Evolutionary conservation across 2,888 invertebrate species (phyloP).

Genomic region (Luperina testacea): DNA sequence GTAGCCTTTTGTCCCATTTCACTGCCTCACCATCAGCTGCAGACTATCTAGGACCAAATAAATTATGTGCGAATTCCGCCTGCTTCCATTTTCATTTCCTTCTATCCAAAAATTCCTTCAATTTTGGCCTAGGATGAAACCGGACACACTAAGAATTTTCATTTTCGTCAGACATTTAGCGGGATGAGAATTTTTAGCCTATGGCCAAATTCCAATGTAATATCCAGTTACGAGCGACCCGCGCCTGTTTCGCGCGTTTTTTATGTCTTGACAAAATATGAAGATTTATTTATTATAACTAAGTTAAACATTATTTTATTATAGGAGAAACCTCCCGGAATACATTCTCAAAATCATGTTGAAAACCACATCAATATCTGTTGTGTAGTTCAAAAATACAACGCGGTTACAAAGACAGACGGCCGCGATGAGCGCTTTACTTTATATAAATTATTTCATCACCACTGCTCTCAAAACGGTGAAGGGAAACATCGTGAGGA

Average conservation of each 20-base stretch:
- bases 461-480: neutral
- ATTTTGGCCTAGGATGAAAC: conserved; percentile 49
- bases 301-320: neutral
- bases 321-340: no score
- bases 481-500: neutral
- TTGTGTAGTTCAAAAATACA: no score
- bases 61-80: conserved; percentile 43
- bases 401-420: neutral
- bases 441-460: neutral
- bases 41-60: conserved; percentile 49
- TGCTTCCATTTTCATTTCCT: conserved; percentile 58
- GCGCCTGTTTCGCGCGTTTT: neutral
- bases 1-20: conserved; percentile 45
- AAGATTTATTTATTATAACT: neutral
- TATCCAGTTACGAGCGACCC: neutral
- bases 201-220: neutral
- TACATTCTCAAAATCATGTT: no score
- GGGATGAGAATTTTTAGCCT: conserved; percentile 37
- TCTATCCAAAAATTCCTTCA: conserved; percentile 51
- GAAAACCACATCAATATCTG: no score
- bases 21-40: conserved; percentile 31
- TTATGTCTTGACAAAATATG: neutral
- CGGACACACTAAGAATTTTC: conserved; percentile 55
- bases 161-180: conserved; percentile 48
- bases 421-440: neutral